A percentile compares a stretch with the other conserved stretches of the same genome.
Conservation (phyloP, 2,113 vertebrate species). For the Grammatotria lemairii region DNA sequence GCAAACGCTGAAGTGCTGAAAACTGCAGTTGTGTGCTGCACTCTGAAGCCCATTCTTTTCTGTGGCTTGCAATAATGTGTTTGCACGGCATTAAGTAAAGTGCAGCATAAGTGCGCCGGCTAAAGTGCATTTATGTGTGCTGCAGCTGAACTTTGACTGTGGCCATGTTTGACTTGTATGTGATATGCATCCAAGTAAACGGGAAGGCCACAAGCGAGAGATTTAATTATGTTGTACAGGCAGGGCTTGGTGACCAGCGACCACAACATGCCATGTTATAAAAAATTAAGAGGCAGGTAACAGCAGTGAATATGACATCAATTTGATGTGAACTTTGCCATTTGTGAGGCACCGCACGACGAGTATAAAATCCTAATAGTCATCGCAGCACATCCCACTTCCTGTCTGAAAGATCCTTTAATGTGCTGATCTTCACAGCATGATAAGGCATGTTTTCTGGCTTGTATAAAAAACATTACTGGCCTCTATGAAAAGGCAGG, state of each 20-base stretch:
- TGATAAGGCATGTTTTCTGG: not conserved
- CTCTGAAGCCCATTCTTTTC: not conserved
- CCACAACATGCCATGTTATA: not conserved
- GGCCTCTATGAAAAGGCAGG: not conserved
- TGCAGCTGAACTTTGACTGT: not conserved
- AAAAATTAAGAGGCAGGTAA: not conserved
- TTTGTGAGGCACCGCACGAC: not conserved
- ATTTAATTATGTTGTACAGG: not conserved
- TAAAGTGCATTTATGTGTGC: not conserved
- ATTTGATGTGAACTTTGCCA: not conserved
- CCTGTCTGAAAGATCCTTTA: not conserved
- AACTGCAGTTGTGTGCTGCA: not conserved
- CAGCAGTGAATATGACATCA: not conserved
- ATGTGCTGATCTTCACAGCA: not conserved
- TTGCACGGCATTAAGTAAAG: not conserved
- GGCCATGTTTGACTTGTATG: not conserved
- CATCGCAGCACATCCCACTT: not conserved
- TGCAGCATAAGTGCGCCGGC: not conserved
- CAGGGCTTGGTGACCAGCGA: not conserved
- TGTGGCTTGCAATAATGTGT: not conserved
- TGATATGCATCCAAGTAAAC: not conserved
- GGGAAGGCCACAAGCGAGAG: not conserved
- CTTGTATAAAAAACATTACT: not conserved
- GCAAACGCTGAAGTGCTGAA: not conserved
- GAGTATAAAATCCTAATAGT: not conserved